phyloP scores from a whole-genome alignment of 2,888 invertebrate species.

The Thumatha senex region DNA sequence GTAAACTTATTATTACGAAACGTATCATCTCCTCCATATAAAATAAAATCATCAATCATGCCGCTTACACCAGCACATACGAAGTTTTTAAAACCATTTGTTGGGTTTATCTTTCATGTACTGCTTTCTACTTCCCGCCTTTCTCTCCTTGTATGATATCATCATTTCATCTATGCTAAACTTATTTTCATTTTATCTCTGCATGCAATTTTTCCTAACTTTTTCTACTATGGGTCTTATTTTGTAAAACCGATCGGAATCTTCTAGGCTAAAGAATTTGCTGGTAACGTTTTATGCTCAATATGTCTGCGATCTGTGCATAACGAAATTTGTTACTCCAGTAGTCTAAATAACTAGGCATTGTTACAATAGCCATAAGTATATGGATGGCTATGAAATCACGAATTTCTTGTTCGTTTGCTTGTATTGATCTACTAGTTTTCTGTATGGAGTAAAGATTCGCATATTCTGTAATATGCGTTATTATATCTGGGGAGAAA shows the following conservation, averaged over 20 bases:
- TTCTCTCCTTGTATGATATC: slow-evolving; percentile 48
- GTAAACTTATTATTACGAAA: slow-evolving; percentile 6
- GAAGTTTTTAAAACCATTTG: no score
- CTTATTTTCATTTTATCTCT: slow-evolving; percentile 25
- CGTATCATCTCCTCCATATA: slow-evolving; percentile 28
- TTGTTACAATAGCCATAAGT: slow-evolving; percentile 36
- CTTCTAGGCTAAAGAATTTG: slow-evolving; percentile 7
- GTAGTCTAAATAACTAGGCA: slow-evolving; percentile 34
- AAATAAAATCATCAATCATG: no score
- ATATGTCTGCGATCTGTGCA: neutral
- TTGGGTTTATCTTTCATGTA: neutral
- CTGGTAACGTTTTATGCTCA: neutral
- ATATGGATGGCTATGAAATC: slow-evolving; percentile 38
- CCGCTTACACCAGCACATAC: no score
- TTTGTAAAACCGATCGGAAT: slow-evolving; percentile 13
- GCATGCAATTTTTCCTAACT: slow-evolving; percentile 17
- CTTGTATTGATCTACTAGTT: no score
- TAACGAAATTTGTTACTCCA: slow-evolving; percentile 20
- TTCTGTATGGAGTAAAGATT: no score
- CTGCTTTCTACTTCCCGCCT: slow-evolving; percentile 41
- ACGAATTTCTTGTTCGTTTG: neutral
- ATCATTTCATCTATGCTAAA: slow-evolving; percentile 51
- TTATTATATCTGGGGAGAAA: no score
- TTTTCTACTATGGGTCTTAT: slow-evolving; percentile 17
- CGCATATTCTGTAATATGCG: no score